Conservation (phyloP, 2,113 vertebrate species). For the Donacobius atricapilla region DNA sequence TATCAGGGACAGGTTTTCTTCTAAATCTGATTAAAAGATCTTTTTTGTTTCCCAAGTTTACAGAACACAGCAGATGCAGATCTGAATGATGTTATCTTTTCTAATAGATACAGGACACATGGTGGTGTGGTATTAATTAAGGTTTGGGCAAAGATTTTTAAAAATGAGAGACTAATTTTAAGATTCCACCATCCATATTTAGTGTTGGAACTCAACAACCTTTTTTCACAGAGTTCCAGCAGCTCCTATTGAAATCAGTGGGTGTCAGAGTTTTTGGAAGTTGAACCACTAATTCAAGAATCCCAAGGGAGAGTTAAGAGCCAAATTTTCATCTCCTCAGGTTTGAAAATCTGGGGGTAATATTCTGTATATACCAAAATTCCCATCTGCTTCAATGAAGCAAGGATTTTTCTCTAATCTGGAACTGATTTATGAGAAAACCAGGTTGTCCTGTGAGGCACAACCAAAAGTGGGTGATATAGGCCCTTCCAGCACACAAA, state of each 20-base stretch:
- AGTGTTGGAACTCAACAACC: constrained; percentile 3
- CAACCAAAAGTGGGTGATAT: not conserved
- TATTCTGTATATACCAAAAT: not conserved
- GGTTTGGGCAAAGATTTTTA: constrained; percentile 35
- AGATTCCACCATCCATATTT: constrained; percentile 49
- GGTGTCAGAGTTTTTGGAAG: constrained; percentile 27
- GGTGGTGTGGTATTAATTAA: constrained; percentile 14
- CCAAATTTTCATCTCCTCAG: constrained; percentile 6
- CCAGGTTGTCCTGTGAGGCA: not conserved
- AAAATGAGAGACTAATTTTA: constrained; percentile 34
- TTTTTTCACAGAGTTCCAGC: constrained; percentile 19
- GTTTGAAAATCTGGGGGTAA: constrained; percentile 2
- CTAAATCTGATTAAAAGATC: constrained; percentile 1
- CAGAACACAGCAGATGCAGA: constrained; percentile 9
- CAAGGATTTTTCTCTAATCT: not conserved
- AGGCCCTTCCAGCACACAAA: not conserved
- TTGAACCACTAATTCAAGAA: constrained; percentile 3
- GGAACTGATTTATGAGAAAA: not conserved
- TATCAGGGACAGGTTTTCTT: constrained; percentile 4
- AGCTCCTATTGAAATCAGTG: constrained; percentile 42
- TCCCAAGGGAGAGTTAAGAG: not conserved
- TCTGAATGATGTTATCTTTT: constrained; percentile 1
- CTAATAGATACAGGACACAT: not conserved
- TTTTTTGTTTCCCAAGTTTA: constrained; percentile 9
- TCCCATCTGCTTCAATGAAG: not conserved